A percentile compares a stretch with the other conserved stretches of the same genome.
Evolutionary conservation across 2,888 invertebrate genomes (phyloP).

Genomic region (Caenorhabditis drosophilae): DNA sequence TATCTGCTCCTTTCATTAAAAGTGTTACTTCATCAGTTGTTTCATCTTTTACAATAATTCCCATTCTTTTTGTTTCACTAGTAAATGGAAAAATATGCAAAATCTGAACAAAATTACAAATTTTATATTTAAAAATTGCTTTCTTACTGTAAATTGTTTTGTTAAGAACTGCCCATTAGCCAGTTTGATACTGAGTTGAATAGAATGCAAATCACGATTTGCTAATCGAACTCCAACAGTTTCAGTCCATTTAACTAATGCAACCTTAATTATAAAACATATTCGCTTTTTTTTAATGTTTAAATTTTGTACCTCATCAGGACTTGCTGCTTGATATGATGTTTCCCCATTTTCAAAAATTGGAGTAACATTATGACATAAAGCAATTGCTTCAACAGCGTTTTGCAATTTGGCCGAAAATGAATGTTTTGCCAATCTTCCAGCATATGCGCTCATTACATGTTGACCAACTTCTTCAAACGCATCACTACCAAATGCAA

Average conservation of each 20-base stretch:
- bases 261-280: too few species aligned
- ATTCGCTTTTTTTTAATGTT: too few species aligned
- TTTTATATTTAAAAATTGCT: background rate
- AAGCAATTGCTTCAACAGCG: constrained; percentile 78
- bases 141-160: constrained; percentile 41
- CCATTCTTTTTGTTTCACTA: constrained; percentile 81
- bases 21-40: constrained; percentile 85
- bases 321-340: constrained; percentile 77
- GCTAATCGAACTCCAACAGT: constrained; percentile 77
- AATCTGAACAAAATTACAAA: constrained; percentile 73
- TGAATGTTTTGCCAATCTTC: constrained; percentile 59
- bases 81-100: constrained; percentile 80
- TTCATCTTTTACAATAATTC: constrained; percentile 80
- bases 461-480: constrained; percentile 78
- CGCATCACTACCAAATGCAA: constrained; percentile 84
- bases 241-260: constrained; percentile 80
- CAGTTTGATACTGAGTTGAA: constrained; percentile 72
- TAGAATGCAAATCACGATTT: constrained; percentile 74
- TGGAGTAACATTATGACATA: constrained; percentile 99
- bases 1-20: constrained; percentile 96
- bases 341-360: constrained; percentile 78
- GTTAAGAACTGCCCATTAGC: constrained; percentile 70
- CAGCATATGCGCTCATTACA: constrained; percentile 62
- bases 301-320: constrained; percentile 81
- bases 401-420: constrained; percentile 62